These are phyloP conservation scores for Morpho achilles DNA, from an alignment of 2,888 invertebrate genomes.

Conservation along the genomic window DNA sequence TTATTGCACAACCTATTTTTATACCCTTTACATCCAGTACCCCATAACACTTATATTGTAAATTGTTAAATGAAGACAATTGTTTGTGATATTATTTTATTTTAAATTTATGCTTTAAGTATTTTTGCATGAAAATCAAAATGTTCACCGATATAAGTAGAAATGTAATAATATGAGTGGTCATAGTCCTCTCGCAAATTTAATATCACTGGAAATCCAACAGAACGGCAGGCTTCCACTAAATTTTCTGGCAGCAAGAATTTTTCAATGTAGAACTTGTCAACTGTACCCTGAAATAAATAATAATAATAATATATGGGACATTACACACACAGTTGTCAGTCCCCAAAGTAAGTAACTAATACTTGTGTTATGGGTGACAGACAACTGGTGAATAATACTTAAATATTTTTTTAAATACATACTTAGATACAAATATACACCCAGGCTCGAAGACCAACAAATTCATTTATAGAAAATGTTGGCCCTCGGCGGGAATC, in stretches of 20 bases:
- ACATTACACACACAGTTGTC: background rate
- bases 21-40: too few relatives aligned
- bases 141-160: conserved; percentile 95
- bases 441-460: too few relatives aligned
- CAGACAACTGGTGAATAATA: too few relatives aligned
- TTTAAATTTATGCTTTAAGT: conserved; percentile 71
- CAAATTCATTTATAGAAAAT: too few relatives aligned
- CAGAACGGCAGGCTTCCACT: conserved; percentile 83
- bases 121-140: conserved; percentile 92
- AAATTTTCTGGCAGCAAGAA: conserved; percentile 93
- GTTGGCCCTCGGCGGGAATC: too few relatives aligned
- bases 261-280: conserved; percentile 86
- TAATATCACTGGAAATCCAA: conserved; percentile 83
- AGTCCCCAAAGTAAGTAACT: too few relatives aligned
- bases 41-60: too few relatives aligned
- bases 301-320: background rate
- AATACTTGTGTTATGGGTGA: too few relatives aligned
- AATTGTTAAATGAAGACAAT: background rate
- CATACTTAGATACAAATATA: too few relatives aligned
- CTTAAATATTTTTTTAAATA: too few relatives aligned
- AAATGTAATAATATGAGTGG: conserved; percentile 96
- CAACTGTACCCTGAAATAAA: conserved; percentile 84
- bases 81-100: background rate
- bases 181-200: conserved; percentile 92
- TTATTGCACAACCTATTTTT: too few relatives aligned